Evolutionary conservation across 2,797 vertebrate species (phyloP).

Genomic region (Malurus leucopterus): DNA sequence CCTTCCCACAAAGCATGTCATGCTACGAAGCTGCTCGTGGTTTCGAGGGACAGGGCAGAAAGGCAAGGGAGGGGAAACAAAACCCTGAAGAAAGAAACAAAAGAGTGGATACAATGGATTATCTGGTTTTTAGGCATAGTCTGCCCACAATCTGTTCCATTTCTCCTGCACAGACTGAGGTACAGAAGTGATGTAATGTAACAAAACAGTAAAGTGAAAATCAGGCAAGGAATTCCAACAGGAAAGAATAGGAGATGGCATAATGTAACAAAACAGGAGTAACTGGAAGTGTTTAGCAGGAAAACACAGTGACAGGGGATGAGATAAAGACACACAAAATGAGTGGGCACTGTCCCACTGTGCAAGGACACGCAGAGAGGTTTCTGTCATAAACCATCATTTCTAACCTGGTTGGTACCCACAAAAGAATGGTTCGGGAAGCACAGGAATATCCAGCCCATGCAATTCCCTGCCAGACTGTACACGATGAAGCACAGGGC

Average conservation of each 20-base stretch:
- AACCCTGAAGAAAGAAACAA: not conserved
- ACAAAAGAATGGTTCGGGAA: not conserved
- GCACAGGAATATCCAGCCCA: not conserved
- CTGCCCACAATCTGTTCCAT: not conserved
- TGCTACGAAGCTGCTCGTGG: not conserved
- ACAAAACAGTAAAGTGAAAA: not conserved
- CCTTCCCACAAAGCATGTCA: not conserved
- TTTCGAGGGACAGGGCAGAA: not conserved
- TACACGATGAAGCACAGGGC: not conserved
- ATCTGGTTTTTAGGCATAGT: not conserved
- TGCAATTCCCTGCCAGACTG: not conserved
- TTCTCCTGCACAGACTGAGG: not conserved
- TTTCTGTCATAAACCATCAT: not conserved
- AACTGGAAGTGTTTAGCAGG: not conserved
- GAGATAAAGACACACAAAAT: not conserved
- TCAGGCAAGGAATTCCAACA: not conserved
- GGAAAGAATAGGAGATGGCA: not conserved
- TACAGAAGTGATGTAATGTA: not conserved
- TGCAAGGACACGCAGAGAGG: accelerated
- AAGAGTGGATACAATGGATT: not conserved
- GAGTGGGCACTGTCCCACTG: not conserved
- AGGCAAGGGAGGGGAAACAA: not conserved
- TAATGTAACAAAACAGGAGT: not conserved
- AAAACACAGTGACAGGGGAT: not conserved
- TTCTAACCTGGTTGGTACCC: not conserved